Conservation (phyloP, 2,797 vertebrate species). For the Perodicticus potto region DNA sequence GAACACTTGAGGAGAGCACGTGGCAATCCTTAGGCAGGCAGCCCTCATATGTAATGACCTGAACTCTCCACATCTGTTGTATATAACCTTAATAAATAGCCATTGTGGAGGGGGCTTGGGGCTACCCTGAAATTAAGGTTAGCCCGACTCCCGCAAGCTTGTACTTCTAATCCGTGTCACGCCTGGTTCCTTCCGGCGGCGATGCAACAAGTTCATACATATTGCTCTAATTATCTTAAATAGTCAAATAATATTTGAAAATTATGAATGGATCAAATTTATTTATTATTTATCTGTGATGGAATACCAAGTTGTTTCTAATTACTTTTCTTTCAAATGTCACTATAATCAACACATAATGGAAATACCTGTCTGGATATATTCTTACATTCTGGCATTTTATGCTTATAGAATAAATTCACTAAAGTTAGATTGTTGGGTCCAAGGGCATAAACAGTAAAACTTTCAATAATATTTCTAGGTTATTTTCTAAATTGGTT, state of each 20-base stretch:
- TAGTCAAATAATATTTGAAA: conserved; percentile 35
- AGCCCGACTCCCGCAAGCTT: too few relatives aligned
- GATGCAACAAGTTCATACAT: background rate
- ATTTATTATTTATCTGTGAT: background rate
- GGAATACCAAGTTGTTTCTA: background rate
- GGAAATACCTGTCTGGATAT: background rate
- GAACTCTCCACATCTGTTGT: too few relatives aligned
- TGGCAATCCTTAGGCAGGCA: too few relatives aligned
- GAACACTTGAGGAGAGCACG: too few relatives aligned
- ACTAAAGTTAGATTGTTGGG: background rate
- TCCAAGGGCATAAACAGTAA: background rate
- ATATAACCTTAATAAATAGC: too few relatives aligned
- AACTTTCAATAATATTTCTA: background rate
- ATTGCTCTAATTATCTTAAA: conserved; percentile 5
- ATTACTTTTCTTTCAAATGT: background rate
- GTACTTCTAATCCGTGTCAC: too few relatives aligned
- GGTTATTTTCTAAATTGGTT: background rate
- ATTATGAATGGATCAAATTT: background rate
- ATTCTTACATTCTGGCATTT: background rate
- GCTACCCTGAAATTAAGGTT: too few relatives aligned
- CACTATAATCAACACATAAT: background rate
- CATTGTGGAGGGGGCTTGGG: too few relatives aligned
- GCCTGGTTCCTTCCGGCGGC: too few relatives aligned
- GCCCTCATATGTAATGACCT: too few relatives aligned
- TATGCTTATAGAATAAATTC: background rate